Evolutionary conservation across 1,140 invertebrate genomes (phyloP).

Genomic region (Idris sp.): DNA sequence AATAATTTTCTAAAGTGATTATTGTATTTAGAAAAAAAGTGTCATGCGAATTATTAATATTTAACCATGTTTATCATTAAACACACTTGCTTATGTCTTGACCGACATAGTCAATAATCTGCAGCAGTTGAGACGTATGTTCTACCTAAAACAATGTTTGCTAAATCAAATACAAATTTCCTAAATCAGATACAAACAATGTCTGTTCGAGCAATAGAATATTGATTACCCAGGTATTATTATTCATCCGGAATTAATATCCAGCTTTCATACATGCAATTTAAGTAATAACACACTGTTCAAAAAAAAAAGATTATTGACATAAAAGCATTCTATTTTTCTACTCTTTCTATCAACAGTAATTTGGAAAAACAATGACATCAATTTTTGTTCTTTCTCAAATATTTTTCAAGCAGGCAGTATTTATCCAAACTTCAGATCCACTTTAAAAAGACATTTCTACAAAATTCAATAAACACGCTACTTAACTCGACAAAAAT

Average conservation of each 20-base stretch:
- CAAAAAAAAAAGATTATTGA: no score
- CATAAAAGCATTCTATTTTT: no score
- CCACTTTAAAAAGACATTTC: neutral
- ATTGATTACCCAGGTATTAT: conserved; percentile 10
- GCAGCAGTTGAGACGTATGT: conserved; percentile 9
- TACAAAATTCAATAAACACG: conserved; percentile 10
- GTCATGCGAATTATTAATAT: no score
- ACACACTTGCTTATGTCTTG: neutral
- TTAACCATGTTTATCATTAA: neutral
- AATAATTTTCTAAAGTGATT: no score
- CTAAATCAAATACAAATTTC: conserved; percentile 21
- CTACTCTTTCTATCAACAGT: no score
- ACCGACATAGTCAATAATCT: conserved; percentile 19
- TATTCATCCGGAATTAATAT: no score
- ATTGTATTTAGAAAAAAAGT: no score
- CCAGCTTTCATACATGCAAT: no score
- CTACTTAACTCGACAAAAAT: conserved; percentile 6
- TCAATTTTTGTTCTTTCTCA: no score
- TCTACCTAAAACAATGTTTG: conserved; percentile 11
- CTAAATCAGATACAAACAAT: conserved; percentile 24
- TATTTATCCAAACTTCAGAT: neutral
- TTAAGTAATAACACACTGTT: no score
- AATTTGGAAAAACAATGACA: no score
- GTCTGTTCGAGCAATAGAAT: conserved; percentile 2
- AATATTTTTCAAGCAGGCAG: no score